Base-by-base conservation (phyloP, 1,140 invertebrate species). In the Drosophila bipectinata region DNA sequence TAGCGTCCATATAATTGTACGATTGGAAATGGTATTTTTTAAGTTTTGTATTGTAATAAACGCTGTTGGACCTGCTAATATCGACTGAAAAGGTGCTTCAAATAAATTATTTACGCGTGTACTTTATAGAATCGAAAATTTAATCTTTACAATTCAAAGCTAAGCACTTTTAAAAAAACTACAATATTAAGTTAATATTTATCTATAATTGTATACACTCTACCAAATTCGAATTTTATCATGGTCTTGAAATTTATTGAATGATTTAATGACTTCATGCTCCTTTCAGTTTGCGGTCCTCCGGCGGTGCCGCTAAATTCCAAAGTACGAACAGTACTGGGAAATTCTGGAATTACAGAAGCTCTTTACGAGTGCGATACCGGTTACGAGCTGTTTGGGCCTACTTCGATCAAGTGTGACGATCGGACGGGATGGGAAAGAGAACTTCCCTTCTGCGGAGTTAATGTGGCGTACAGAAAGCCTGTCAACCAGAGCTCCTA, bases 401-500 rank as follows among this genome's bases (percentile, higher is more conserved):
- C 94, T 2, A 93, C 93, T 21, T 93, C 93, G 54, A 91, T 95
- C 53, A 94, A 94, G 28, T 97, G 97, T 91, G 94, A 94, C 47
- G 83, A 94, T 26, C 92, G 93, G 57, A 96, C 95, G 41, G 94
- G 94, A 80, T 98, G 97, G 97, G 94, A 95, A 9, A 94, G 95
- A 12, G 96, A 96, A 14, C 90, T 96, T 24, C 96, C 97, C 34
- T 97, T 97, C 92, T 98, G 97, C 90, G 97, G 96, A 96, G 96
- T 96, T 9, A 98, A 98, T 90, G 96, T 98, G 1, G 97, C 96
- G 6, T 96, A 95, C 74, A 93, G 96, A 49, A 97, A 97, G 91
- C 97, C 97, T 2, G 95, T 96, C 1, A 98, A 98, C 92, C 97
- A 98, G 91, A 98, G 97, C 49, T 97, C 96, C 0, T 96, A 96